These are phyloP conservation scores for Eustalomyia histrio DNA, from an alignment of 2,888 invertebrate species.

Conservation along the genomic window DNA sequence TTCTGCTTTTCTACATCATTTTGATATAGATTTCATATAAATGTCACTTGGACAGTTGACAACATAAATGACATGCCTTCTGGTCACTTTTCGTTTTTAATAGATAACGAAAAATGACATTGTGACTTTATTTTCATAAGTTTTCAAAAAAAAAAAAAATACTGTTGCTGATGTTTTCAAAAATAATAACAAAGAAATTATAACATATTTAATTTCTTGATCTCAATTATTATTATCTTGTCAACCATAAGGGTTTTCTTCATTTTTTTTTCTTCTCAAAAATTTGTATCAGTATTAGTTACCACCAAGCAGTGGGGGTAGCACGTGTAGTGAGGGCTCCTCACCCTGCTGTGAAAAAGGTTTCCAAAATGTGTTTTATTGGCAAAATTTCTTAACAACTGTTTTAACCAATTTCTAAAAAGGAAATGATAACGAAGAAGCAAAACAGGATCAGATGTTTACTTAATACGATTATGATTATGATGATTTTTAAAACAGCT, in stretches of 20 bases:
- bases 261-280: not conserved
- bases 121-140: conserved; percentile 26
- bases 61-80: conserved; percentile 55
- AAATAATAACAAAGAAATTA: not conserved
- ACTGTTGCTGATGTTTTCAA: not conserved
- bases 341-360: conserved; percentile 32
- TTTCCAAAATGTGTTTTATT: not conserved
- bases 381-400: conserved; percentile 27
- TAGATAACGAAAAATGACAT: conserved; percentile 41
- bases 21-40: conserved; percentile 51
- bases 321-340: not conserved
- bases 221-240: conserved; percentile 35
- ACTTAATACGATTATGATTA: not conserved
- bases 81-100: conserved; percentile 52
- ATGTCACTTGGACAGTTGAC: conserved; percentile 55
- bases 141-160: not conserved
- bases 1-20: not conserved
- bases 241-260: conserved; percentile 13
- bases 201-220: conserved; percentile 17
- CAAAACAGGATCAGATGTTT: conserved; percentile 4
- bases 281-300: not conserved
- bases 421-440: not conserved
- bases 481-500: not conserved
- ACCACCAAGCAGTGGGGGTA: not conserved
- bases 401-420: conserved; percentile 4